Evolutionary conservation across 2,888 invertebrate species (phyloP), one percentile per base, ranked within the genome.

Genomic region (Epistrophe grossulariae): DNA sequence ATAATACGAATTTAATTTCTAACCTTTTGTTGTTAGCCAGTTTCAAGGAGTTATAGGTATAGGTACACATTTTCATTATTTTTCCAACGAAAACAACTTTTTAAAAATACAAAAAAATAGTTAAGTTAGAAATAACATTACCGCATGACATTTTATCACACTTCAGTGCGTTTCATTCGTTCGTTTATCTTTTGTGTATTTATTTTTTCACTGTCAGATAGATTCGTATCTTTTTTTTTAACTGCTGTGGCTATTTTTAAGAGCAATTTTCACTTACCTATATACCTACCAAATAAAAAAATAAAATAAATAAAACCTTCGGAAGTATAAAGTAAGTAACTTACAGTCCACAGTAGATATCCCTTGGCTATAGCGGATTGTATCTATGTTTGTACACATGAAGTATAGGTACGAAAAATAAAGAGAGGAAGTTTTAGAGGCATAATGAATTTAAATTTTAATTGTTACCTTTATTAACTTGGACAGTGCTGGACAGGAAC

Each of bases 141-240:
- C 84, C 74, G 85, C 88, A 88, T 85, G 88, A 88, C 88, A 88
- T 73, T 85, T 85, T 82, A 79, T 64, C 82, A 88, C 88, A 88
- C 88, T 85, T 70, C 52, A 88, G 79, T 82, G 88, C 85, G 81
- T 88, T 68, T 77, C 48, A 70, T 81, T 76, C 48, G 73, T 81
- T 76, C 31, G 52, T 57, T 81, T 50, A 59, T 50, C n/a, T 68
- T 31, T 70, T 40, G 59, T 62, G 57, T 60, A 24, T 24, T 24
- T n/a, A n/a, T 24, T 24, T 78, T 28, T 62, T 50, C 15, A 38
- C 43, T 68, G 76, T 28, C 62, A 73, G 66, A 71, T 52, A 83
- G 87, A 88, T 88, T 82, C 64, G 79, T 79, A 82, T 85, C 85
- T 85, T 55, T 79, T 55, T 79, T 24, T 48, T 76, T 82, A 82